Conservation (phyloP, 1,140 invertebrate genomes). For the Drosophila malerkotliana region DNA sequence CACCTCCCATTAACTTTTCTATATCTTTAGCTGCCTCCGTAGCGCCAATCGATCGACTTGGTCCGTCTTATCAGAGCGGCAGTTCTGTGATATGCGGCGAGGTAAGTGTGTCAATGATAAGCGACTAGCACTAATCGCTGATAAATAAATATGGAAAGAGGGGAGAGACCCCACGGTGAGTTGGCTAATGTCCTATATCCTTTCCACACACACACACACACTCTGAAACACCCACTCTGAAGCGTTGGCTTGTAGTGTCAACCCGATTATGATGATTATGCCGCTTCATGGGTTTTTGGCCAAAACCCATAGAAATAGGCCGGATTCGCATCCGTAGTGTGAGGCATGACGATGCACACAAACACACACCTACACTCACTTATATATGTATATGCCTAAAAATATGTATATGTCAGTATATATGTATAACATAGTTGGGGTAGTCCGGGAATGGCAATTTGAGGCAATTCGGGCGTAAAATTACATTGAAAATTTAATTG, state of each 20-base stretch:
- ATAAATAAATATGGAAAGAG: constrained; percentile 3
- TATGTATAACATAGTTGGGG: too few relatives aligned
- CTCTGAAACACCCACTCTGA: neutral
- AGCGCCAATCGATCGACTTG: too few relatives aligned
- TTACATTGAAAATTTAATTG: constrained; percentile 81
- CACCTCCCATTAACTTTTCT: neutral
- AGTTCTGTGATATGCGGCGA: constrained; percentile 2
- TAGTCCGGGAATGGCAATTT: constrained; percentile 38
- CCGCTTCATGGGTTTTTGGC: constrained; percentile 27
- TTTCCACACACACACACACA: neutral
- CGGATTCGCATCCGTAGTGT: neutral
- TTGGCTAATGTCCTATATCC: too few relatives aligned
- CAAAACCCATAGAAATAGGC: constrained; percentile 2
- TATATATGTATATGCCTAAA: too few relatives aligned
- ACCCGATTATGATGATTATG: constrained; percentile 73
- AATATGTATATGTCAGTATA: too few relatives aligned
- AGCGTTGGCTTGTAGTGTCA: constrained; percentile 64
- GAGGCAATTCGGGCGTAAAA: constrained; percentile 76
- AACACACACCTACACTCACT: too few relatives aligned
- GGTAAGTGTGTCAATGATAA: constrained; percentile 70
- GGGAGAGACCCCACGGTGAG: too few relatives aligned
- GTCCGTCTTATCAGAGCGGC: neutral
- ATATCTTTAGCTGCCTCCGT: constrained; percentile 8
- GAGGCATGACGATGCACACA: too few relatives aligned
- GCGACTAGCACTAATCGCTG: constrained; percentile 30